Percentiles rank a stretch among this genome's conserved stretches.
Evolutionary conservation across 1,140 invertebrate genomes (phyloP).

Genomic region (Drosophila serrata): DNA sequence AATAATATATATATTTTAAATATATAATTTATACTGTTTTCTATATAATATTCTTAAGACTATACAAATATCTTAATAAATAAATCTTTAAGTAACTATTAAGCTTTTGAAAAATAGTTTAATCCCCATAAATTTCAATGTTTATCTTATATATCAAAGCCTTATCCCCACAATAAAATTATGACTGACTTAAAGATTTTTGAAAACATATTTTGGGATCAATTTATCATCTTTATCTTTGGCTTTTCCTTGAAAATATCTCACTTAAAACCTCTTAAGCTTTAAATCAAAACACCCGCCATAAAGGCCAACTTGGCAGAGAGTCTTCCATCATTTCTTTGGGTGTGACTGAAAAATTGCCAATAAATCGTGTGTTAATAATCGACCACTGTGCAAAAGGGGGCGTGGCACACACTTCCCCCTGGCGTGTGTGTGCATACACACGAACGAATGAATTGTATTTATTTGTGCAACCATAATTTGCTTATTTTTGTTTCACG

Average conservation of each 20-base stretch:
- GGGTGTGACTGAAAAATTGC: constrained; percentile 37
- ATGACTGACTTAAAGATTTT: not conserved
- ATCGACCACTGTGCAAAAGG: constrained; percentile 33
- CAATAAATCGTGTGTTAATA: constrained; percentile 67
- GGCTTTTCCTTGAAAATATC: no score
- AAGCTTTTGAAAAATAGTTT: not conserved
- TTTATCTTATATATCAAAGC: not conserved
- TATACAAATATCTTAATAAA: not conserved
- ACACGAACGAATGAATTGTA: constrained; percentile 49
- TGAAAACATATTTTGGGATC: no score
- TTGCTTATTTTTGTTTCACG: constrained; percentile 53
- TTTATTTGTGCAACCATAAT: constrained; percentile 65
- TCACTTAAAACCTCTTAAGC: not conserved
- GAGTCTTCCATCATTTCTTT: constrained; percentile 14
- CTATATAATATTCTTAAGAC: not conserved
- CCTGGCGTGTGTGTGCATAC: not conserved
- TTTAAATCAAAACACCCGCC: not conserved
- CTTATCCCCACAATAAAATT: not conserved
- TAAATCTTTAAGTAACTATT: not conserved
- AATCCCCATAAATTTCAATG: not conserved
- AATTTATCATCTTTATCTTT: not conserved
- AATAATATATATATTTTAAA: not conserved
- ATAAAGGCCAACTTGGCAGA: not conserved
- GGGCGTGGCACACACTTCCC: constrained; percentile 39
- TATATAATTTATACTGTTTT: not conserved